Evolutionary conservation across 2,888 invertebrate species (phyloP), one percentile per base, ranked within the genome.

Genomic region (Sympetrum striolatum): DNA sequence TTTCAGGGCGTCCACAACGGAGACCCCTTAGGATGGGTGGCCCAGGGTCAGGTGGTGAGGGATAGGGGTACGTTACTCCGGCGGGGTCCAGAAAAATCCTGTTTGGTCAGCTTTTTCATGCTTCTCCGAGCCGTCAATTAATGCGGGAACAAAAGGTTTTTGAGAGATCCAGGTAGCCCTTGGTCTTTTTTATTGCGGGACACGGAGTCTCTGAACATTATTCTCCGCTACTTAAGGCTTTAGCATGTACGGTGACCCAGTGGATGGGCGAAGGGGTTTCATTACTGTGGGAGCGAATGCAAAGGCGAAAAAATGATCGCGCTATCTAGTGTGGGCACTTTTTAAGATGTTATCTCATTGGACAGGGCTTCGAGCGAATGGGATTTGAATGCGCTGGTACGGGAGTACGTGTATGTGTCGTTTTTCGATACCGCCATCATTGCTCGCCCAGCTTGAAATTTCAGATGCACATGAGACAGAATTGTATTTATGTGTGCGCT

Each of bases 71-170:
- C 86, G 58, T 25, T 22, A 35, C 37, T 39, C 10, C 31, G 18
- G 35, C 22, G 44, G 60, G 86, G 86, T 37, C 39, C 37, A 22
- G 86, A 22, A 37, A 86, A 86, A 86, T 86, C 86, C 64, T 86
- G 86, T 64, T 86, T 86, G 86, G 86, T 86, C 86, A 86, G 86
- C 86, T 86, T 86, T 86, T 86, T 86, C 64, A 39, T 53, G 18
- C 35, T 86, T 39, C 86, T 86, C 60, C 18, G 86, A 86, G 86
- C 86, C 86, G 86, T 86, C 86, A 86, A 86, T 86, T 86, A 86
- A 58, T 60, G 35, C 86, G 31, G 14, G 37, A 31, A 86, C 86
- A 60, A 86, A 82, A 64, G 86, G 60, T 10, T 60, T 60, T 64
- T 39, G 35, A 60, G 73, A 58, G 31, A 82, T 60, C 60, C 86